Percentiles rank a stretch among this genome's conserved stretches.
These are phyloP conservation scores for Podarcis siculus DNA, from an alignment of 2,797 vertebrate species.

Conservation along the genomic window DNA sequence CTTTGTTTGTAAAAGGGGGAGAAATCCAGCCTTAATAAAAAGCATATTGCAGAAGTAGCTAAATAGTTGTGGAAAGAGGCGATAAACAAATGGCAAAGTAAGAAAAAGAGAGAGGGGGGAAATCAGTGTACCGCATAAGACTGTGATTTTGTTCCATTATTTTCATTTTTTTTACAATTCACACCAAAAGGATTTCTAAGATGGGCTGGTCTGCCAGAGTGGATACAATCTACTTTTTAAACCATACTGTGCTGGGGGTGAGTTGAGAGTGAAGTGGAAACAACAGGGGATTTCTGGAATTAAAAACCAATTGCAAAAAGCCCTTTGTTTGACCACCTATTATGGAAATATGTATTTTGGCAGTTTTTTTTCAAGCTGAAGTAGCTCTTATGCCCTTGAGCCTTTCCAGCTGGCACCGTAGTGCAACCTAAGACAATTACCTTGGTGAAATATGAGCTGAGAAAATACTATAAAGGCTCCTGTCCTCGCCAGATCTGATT, in stretches of 20 bases:
- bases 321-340: background rate
- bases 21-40: background rate
- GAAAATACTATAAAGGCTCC: conserved; percentile 7
- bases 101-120: background rate
- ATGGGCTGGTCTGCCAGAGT: background rate
- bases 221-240: background rate
- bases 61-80: background rate
- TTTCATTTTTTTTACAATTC: background rate
- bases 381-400: background rate
- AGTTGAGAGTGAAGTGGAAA: background rate
- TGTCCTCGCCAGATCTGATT: background rate
- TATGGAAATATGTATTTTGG: conserved; percentile 13
- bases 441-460: background rate
- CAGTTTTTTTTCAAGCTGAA: background rate
- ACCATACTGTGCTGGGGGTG: background rate
- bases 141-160: too few relatives aligned
- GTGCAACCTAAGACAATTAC: conserved; percentile 7
- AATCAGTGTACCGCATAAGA: background rate
- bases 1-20: background rate
- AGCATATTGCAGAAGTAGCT: background rate
- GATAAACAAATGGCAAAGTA: background rate
- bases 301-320: background rate
- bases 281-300: background rate
- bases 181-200: background rate
- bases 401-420: conserved; percentile 13